phyloP scores from a whole-genome alignment of 2,888 invertebrate genomes.

The Nycteola revayana region DNA sequence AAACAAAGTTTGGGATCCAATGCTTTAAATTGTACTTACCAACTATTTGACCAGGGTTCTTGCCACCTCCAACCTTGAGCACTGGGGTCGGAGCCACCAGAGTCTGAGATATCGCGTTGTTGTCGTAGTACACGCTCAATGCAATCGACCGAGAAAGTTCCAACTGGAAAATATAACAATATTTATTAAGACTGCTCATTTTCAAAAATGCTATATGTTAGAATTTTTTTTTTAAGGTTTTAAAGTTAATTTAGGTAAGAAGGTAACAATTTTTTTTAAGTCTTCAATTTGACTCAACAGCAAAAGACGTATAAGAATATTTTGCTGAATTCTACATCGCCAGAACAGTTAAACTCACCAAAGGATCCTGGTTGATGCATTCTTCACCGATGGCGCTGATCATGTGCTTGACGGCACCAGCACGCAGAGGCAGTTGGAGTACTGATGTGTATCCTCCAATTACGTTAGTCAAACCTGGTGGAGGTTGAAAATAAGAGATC shows the following conservation, averaged over 20 bases:
- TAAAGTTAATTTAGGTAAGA: too few relatives aligned
- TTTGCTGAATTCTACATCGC: too few relatives aligned
- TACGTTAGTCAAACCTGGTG: slow-evolving; percentile 74
- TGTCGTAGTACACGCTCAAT: slow-evolving; percentile 58
- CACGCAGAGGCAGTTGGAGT: slow-evolving; percentile 87
- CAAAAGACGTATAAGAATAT: too few relatives aligned
- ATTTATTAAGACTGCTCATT: too few relatives aligned
- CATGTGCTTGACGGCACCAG: slow-evolving; percentile 88
- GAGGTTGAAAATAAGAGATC: not conserved
- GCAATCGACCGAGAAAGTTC: slow-evolving; percentile 31
- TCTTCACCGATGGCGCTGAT: slow-evolving; percentile 84
- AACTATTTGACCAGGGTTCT: slow-evolving; percentile 80
- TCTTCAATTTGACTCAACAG: too few relatives aligned
- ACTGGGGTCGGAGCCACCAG: slow-evolving; percentile 82
- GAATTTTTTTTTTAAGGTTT: too few relatives aligned
- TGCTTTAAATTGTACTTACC: slow-evolving; percentile 53
- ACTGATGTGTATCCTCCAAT: slow-evolving; percentile 84
- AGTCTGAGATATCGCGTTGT: slow-evolving; percentile 83
- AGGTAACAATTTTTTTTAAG: too few relatives aligned
- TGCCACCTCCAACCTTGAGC: slow-evolving; percentile 77
- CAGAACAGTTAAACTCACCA: too few relatives aligned
- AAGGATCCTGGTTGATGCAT: slow-evolving; percentile 78
- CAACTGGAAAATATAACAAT: slow-evolving; percentile 28
- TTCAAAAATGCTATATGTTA: too few relatives aligned
- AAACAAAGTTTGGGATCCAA: too few relatives aligned